Conservation (phyloP, 2,113 vertebrate species). For the Aldabrachelys gigantea region DNA sequence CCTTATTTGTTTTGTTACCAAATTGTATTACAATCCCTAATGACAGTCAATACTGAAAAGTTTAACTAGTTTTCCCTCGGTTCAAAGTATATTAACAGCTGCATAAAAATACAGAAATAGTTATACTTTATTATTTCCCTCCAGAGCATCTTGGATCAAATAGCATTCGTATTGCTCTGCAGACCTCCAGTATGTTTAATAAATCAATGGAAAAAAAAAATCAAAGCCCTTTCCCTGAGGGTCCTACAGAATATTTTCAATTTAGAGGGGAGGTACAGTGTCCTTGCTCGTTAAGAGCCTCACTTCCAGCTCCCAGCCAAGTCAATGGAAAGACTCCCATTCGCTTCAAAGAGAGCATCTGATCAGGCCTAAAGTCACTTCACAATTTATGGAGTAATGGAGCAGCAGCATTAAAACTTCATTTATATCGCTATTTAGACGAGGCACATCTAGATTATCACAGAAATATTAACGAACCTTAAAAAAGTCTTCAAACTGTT, state of each 20-base stretch:
- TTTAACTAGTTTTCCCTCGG: not conserved
- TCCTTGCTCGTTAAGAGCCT: not conserved
- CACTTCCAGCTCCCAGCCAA: not conserved
- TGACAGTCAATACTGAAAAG: not conserved
- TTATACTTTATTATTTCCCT: not conserved
- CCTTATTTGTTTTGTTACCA: not conserved
- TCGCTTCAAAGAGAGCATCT: not conserved
- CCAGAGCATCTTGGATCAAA: not conserved
- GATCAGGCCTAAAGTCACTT: not conserved
- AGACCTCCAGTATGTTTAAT: not conserved
- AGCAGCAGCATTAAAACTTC: not conserved
- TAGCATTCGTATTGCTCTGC: not conserved
- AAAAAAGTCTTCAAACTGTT: conserved; percentile 95
- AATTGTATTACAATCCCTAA: not conserved
- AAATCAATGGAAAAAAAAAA: not conserved
- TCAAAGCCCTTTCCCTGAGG: not conserved
- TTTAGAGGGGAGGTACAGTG: not conserved
- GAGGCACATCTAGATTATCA: not conserved
- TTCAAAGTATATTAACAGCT: not conserved
- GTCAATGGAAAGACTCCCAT: not conserved
- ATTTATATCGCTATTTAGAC: not conserved
- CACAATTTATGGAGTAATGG: not conserved
- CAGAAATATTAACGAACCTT: conserved; percentile 84
- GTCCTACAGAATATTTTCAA: not conserved
- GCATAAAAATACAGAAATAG: not conserved